phyloP scores from a whole-genome alignment of 2,888 invertebrate genomes.

The Abscondita cerata region DNA sequence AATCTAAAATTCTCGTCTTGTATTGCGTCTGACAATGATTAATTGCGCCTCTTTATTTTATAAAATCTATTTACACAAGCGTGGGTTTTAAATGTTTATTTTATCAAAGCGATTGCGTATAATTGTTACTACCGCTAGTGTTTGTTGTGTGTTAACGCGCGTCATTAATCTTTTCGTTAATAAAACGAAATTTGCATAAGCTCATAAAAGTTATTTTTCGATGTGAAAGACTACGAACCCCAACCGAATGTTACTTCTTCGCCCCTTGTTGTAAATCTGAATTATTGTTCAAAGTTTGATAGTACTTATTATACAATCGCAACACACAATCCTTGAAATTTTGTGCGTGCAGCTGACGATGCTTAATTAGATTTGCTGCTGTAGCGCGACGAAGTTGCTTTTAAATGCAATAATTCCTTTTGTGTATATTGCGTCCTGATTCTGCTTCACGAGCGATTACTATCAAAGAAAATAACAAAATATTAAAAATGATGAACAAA shows the following conservation, averaged over 20 bases:
- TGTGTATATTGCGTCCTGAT: background rate
- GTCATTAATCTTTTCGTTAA: too few species aligned
- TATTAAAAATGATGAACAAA: too few species aligned
- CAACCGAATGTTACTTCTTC: conserved; percentile 38
- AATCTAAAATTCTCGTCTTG: conserved; percentile 36
- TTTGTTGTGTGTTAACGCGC: too few species aligned
- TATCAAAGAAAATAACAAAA: too few species aligned
- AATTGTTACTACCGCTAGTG: too few species aligned
- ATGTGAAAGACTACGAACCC: conserved; percentile 37
- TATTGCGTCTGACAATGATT: conserved; percentile 45
- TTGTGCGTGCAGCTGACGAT: conserved; percentile 44
- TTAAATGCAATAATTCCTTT: conserved; percentile 38
- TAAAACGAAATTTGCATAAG: too few species aligned
- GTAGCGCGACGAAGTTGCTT: conserved; percentile 37
- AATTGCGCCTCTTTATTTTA: conserved; percentile 42
- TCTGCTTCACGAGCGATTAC: too few species aligned
- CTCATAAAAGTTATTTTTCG: background rate
- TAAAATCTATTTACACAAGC: conserved; percentile 41
- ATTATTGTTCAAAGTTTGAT: conserved; percentile 46
- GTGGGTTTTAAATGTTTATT: conserved; percentile 18
- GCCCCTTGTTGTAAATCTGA: conserved; percentile 42
- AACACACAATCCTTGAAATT: conserved; percentile 44
- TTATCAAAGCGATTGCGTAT: conserved; percentile 5
- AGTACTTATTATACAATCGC: conserved; percentile 44
- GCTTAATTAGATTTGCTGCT: conserved; percentile 42